Percentiles rank a stretch among this genome's conserved stretches.
These are phyloP conservation scores for Pyrochroa serraticornis DNA, from an alignment of 2,888 invertebrate genomes.

Conservation along the genomic window DNA sequence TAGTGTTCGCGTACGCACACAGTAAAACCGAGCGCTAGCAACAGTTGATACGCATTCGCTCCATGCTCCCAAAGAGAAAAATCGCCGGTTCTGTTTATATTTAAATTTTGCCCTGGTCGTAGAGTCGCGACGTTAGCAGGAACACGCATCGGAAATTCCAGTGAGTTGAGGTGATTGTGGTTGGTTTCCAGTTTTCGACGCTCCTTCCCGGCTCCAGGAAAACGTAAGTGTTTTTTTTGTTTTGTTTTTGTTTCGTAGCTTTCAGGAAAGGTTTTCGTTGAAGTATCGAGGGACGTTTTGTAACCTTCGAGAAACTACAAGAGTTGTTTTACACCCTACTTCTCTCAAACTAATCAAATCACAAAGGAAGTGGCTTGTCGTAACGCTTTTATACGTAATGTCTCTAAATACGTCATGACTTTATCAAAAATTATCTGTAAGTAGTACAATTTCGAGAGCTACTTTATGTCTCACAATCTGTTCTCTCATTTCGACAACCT, in stretches of 20 bases:
- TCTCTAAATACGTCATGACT: constrained; percentile 11
- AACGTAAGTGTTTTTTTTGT: background rate
- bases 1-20: constrained; percentile 34
- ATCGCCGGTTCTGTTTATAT: constrained; percentile 36
- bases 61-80: background rate
- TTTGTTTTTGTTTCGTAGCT: constrained; percentile 1
- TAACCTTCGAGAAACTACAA: too few relatives aligned
- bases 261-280: background rate
- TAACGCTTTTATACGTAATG: constrained; percentile 1
- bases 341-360: too few relatives aligned
- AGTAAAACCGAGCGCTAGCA: constrained; percentile 32
- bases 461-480: constrained; percentile 4
- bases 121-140: too few relatives aligned
- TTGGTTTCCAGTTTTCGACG: too few relatives aligned
- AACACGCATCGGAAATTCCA: too few relatives aligned
- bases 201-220: background rate
- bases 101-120: constrained; percentile 21
- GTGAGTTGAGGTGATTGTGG: too few relatives aligned
- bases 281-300: too few relatives aligned
- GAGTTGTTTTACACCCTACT: too few relatives aligned
- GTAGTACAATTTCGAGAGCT: constrained; percentile 3
- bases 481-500: background rate
- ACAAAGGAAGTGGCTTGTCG: too few relatives aligned
- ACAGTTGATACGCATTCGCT: constrained; percentile 34
- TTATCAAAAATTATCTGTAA: constrained; percentile 16